Percentiles rank a stretch among this genome's conserved stretches.
phyloP scores from a whole-genome alignment of 2,888 invertebrate genomes.

The Dilophus febrilis region DNA sequence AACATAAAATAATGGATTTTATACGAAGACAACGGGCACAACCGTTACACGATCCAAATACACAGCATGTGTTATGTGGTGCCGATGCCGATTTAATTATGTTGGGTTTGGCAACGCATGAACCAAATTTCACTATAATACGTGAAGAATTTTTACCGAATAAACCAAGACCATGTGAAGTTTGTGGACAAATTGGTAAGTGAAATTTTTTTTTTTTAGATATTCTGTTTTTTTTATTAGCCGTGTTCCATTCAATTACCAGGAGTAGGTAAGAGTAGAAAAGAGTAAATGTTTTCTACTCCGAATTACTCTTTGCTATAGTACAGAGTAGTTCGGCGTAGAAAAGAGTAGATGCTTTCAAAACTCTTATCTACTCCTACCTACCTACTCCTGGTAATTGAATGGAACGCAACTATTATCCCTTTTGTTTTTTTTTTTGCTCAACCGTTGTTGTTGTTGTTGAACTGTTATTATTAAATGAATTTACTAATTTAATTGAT shows the following conservation, averaged over 20 bases:
- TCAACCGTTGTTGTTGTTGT: background rate
- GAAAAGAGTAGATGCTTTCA: too few species aligned
- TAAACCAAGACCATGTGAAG: conserved; percentile 85
- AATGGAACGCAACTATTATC: too few species aligned
- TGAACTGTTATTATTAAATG: background rate
- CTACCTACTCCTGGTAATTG: too few species aligned
- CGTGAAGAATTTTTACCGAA: conserved; percentile 97
- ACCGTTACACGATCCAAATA: conserved; percentile 94
- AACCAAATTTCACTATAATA: conserved; percentile 97
- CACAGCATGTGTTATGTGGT: conserved; percentile 92
- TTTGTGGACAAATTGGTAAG: conserved; percentile 69
- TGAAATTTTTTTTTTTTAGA: too few species aligned
- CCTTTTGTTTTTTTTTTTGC: too few species aligned
- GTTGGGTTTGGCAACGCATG: conserved; percentile 96
- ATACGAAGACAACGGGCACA: conserved; percentile 89
- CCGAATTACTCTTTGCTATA: too few species aligned
- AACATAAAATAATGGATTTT: conserved; percentile 99
- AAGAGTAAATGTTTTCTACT: too few species aligned
- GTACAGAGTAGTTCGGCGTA: too few species aligned
- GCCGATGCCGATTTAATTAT: conserved; percentile 98
- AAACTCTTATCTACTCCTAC: too few species aligned
- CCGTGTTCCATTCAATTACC: too few species aligned
- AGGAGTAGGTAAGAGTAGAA: too few species aligned
- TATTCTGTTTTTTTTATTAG: too few species aligned
- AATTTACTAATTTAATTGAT: conserved; percentile 25